Evolutionary conservation across 2,888 invertebrate species (phyloP).

Genomic region (Perizoma flavofasciatum): DNA sequence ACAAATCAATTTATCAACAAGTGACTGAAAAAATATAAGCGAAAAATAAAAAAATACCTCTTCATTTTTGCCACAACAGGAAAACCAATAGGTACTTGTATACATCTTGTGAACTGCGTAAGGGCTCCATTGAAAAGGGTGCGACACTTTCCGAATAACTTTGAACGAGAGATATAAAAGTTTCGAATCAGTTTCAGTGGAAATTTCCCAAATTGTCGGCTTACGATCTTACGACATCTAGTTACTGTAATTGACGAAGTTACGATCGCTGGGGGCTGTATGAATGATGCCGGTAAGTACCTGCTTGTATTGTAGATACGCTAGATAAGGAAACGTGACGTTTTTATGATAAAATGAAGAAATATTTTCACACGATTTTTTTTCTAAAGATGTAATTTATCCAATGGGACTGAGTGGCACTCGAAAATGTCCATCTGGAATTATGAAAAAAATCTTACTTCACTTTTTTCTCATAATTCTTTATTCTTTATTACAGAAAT

Average conservation of each 20-base stretch:
- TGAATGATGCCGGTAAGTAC: conserved; percentile 11
- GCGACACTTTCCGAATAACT: conserved; percentile 34
- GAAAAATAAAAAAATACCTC: not conserved
- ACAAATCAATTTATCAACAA: not conserved
- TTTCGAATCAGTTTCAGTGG: conserved; percentile 20
- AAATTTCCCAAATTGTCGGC: conserved; percentile 31
- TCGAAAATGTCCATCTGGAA: too few relatives aligned
- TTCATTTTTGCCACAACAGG: not conserved
- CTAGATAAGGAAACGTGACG: conserved; percentile 1
- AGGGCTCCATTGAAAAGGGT: conserved; percentile 31
- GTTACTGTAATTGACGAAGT: conserved; percentile 38
- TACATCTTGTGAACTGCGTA: conserved; percentile 9
- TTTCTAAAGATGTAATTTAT: too few relatives aligned
- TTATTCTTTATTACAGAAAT: too few relatives aligned
- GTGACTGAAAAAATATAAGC: not conserved
- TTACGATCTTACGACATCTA: conserved; percentile 33
- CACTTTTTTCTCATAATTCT: too few relatives aligned
- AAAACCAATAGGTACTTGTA: too few relatives aligned
- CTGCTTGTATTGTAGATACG: not conserved
- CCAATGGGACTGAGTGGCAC: too few relatives aligned
- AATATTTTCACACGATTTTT: too few relatives aligned
- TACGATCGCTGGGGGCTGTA: conserved; percentile 26
- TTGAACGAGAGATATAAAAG: conserved; percentile 30
- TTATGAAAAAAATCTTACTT: too few relatives aligned
- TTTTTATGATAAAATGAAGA: too few relatives aligned